Percentiles rank a stretch among this genome's conserved stretches.
These are phyloP conservation scores for Gymnarchus niloticus DNA, from an alignment of 2,113 vertebrate genomes.

Conservation along the genomic window DNA sequence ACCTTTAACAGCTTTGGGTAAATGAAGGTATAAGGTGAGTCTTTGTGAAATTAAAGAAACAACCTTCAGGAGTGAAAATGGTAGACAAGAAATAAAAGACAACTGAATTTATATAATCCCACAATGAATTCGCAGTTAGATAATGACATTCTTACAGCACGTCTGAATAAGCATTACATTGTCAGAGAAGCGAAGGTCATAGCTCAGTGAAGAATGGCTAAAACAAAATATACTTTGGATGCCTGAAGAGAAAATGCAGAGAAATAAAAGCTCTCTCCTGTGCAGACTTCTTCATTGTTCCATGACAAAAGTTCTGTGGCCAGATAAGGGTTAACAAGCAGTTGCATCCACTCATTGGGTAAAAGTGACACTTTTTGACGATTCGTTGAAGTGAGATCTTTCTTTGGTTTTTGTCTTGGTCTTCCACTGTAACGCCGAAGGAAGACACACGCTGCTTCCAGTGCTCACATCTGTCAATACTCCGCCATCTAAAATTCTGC, in stretches of 20 bases:
- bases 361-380: background rate
- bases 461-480: background rate
- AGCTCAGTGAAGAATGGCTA: background rate
- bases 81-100: background rate
- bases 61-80: background rate
- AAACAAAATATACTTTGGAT: background rate
- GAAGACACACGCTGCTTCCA: background rate
- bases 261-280: background rate
- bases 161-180: background rate
- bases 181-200: background rate
- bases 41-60: slow-evolving; percentile 4
- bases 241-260: background rate
- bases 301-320: background rate
- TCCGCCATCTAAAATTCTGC: background rate
- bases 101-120: background rate
- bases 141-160: background rate
- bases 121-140: background rate
- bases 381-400: background rate
- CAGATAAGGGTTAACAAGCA: background rate
- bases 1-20: background rate
- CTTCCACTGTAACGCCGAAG: background rate
- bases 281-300: background rate
- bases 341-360: background rate
- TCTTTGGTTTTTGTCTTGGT: background rate
- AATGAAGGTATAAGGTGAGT: background rate